Conservation (phyloP, 1,140 invertebrate species). For the Calosoma granatense region DNA sequence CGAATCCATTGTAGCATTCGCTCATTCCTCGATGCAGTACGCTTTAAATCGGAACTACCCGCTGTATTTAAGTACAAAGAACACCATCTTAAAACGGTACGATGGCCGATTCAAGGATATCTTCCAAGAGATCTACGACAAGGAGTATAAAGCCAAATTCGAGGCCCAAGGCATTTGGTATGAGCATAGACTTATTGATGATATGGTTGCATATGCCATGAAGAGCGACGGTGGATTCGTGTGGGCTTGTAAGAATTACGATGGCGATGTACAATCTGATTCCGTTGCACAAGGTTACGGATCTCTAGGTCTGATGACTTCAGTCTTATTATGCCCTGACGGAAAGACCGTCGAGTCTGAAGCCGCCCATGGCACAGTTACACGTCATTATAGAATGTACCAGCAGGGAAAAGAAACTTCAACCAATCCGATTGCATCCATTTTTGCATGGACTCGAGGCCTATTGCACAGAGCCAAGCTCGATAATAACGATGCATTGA, state of each 20-base stretch:
- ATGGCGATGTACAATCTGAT: slow-evolving; percentile 98
- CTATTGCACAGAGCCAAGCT: slow-evolving; percentile 86
- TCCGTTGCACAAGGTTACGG: slow-evolving; percentile 92
- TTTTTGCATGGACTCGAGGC: slow-evolving; percentile 95
- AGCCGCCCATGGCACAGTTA: slow-evolving; percentile 96
- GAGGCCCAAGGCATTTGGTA: slow-evolving; percentile 89
- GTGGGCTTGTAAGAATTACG: slow-evolving; percentile 99
- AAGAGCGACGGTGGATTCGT: slow-evolving; percentile 98
- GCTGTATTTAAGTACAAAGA: slow-evolving; percentile 95
- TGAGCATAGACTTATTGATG: slow-evolving; percentile 95
- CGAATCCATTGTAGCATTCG: slow-evolving; percentile 82
- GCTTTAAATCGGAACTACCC: slow-evolving; percentile 79
- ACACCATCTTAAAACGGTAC: slow-evolving; percentile 97
- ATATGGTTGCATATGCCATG: slow-evolving; percentile 98
- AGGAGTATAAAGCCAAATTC: slow-evolving; percentile 75
- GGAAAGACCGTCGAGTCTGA: slow-evolving; percentile 96
- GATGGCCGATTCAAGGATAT: slow-evolving; percentile 99
- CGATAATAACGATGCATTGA: slow-evolving; percentile 70
- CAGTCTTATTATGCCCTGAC: slow-evolving; percentile 88
- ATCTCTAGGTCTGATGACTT: slow-evolving; percentile 92
- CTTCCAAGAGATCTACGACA: slow-evolving; percentile 95
- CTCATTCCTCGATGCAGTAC: slow-evolving; percentile 87
- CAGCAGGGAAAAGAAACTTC: slow-evolving; percentile 96
- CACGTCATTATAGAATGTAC: slow-evolving; percentile 86
- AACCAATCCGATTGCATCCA: slow-evolving; percentile 97